phyloP scores from a whole-genome alignment of 2,797 vertebrate genomes.

The Alfaro cultratus region DNA sequence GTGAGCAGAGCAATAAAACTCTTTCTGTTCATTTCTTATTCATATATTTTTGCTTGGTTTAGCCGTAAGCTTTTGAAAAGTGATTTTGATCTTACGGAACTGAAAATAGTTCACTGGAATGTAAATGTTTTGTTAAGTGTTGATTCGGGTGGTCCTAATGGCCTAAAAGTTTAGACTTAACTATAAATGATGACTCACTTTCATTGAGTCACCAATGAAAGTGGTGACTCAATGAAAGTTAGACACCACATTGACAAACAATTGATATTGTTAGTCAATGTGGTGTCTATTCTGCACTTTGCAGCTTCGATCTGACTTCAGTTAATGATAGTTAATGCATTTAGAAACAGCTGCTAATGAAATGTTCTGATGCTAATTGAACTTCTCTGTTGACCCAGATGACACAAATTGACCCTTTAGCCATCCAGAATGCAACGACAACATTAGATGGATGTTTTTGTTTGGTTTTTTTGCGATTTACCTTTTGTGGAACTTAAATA shows the following conservation, averaged over 20 bases:
- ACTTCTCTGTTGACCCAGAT: constrained; percentile 46
- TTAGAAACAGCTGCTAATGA: constrained; percentile 41
- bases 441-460: neutral
- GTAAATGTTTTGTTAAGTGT: neutral
- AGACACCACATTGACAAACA: too few species aligned
- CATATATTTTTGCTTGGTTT: neutral
- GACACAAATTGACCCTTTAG: constrained; percentile 24
- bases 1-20: neutral
- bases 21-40: neutral
- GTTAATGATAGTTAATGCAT: constrained; percentile 77
- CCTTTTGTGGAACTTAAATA: neutral
- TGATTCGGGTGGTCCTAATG: neutral
- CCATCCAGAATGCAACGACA: constrained; percentile 2
- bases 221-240: too few species aligned
- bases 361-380: constrained; percentile 48
- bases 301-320: constrained; percentile 66
- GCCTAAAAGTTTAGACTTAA: neutral
- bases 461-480: neutral
- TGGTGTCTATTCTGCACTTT: constrained; percentile 46
- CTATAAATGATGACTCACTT: constrained; percentile 5
- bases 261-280: constrained; percentile 19
- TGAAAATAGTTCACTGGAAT: neutral
- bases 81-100: neutral
- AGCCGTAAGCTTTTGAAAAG: neutral
- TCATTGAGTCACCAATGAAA: constrained; percentile 21